Evolutionary conservation across 2,113 vertebrate species (phyloP).

Genomic region (Perca flavescens): DNA sequence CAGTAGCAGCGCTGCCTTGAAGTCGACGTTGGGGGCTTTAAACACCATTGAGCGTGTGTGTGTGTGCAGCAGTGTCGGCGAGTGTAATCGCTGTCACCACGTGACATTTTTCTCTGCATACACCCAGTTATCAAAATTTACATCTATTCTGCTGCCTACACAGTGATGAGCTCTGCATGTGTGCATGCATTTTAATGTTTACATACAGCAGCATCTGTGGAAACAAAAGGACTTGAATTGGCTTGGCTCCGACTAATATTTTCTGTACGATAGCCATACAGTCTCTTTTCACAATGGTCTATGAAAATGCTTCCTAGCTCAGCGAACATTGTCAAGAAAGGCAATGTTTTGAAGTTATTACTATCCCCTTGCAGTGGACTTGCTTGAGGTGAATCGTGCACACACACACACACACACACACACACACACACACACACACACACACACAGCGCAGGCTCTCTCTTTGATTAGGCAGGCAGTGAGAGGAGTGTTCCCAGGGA

Average conservation of each 20-base stretch:
- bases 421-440: slow-evolving; percentile 20
- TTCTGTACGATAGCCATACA: background rate
- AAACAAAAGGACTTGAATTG: background rate
- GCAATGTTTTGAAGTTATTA: slow-evolving; percentile 24
- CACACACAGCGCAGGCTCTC: slow-evolving; percentile 17
- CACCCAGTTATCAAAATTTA: slow-evolving; percentile 12
- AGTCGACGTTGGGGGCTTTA: too few relatives aligned
- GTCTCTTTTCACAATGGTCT: slow-evolving; percentile 2
- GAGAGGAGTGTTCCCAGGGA: slow-evolving; percentile 78
- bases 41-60: background rate
- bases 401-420: background rate
- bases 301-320: background rate
- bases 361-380: slow-evolving; percentile 31
- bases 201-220: background rate
- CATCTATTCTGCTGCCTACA: slow-evolving; percentile 25
- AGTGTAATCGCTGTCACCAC: slow-evolving; percentile 12
- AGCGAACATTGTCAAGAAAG: background rate
- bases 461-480: slow-evolving; percentile 68
- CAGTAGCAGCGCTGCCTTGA: too few relatives aligned
- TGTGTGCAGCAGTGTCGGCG: background rate
- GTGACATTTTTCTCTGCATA: background rate
- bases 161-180: slow-evolving; percentile 7
- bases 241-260: background rate
- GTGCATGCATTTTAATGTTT: slow-evolving; percentile 7
- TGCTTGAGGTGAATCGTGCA: slow-evolving; percentile 28